Base-by-base conservation (phyloP, 2,113 vertebrate species). In the Smithornis capensis region DNA sequence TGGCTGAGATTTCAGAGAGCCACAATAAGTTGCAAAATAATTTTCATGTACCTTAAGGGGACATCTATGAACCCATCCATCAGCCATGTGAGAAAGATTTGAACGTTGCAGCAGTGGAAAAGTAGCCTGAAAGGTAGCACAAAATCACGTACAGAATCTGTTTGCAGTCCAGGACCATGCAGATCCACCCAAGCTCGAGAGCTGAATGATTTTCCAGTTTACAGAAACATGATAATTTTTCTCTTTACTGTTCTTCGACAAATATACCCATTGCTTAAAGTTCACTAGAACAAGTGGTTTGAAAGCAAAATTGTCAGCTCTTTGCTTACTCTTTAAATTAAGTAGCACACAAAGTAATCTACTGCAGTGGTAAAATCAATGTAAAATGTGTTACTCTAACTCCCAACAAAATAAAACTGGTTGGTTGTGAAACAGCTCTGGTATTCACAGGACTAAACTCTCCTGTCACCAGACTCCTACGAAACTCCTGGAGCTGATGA, bases 311-410 rank as follows among this genome's bases (percentile, higher is more conserved):
- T 78, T 59, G 75, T 38, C 88, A 90, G 89, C 83, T 94, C 57
- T 95, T 96, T 97, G 71, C 95, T 95, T 95, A 95, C 88, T 40
- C 90, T 97, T 95, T 93, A 91, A 96, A 93, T 96, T 93, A 97
- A 96, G 82, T 87, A 91, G 56, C 75, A 80, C 77, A 68, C 64
- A 79, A 95, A 92, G 86, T 96, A 92, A 97, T 96, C 93, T 91
- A 93, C 88, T 90, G 68, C 64, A 90, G 76, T 64, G 87, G 90
- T 87, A 88, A 97, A 96, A 97, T 97, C 95, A 90, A 96, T 97
- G 84, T 90, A 87, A 97, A 97, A 94, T 56, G 57, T 89, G 94
- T 96, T 96, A 95, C 80, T 96, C 69, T 77, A 74, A 91, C 90
- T 96, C 71, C 31, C 55, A 79, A 64, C 63, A 83, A 94, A 95